Conservation (phyloP, 2,888 invertebrate species). For the Andrena camellia region DNA sequence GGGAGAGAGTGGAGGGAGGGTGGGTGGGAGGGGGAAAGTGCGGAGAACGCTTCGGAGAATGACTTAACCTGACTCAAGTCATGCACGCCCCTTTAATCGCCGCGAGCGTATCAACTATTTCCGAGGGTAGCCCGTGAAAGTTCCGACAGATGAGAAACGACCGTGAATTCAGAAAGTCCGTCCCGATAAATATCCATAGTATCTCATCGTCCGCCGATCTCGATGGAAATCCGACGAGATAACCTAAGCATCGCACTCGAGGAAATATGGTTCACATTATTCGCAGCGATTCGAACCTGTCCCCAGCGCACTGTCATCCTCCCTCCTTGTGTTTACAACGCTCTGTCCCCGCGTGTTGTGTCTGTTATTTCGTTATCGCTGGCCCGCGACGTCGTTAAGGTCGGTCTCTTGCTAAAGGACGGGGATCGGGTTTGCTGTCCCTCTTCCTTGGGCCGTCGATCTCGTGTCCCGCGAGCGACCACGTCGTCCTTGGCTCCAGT, state of each 20-base stretch:
- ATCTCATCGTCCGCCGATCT: conserved; percentile 55
- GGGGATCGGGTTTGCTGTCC: conserved; percentile 7
- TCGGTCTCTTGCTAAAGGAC: conserved; percentile 30
- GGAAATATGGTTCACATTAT: conserved; percentile 37
- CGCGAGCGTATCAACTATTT: conserved; percentile 22
- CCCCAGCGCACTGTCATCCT: conserved; percentile 56
- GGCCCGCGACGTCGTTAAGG: conserved; percentile 45
- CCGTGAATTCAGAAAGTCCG: conserved; percentile 31
- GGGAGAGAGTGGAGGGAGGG: too few species aligned
- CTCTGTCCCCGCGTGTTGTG: not conserved
- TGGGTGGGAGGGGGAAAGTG: not conserved
- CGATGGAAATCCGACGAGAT: conserved; percentile 40
- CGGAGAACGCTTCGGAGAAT: conserved; percentile 25
- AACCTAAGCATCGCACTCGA: conserved; percentile 58
- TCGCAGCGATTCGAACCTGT: conserved; percentile 39
- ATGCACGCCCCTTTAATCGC: conserved; percentile 50
- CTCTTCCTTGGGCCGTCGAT: conserved; percentile 36
- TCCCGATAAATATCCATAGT: conserved; percentile 51
- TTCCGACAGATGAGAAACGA: conserved; percentile 23
- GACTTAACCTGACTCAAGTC: conserved; percentile 55
- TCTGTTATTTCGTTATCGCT: conserved; percentile 50
- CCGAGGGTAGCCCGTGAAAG: conserved; percentile 3
- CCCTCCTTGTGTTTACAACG: conserved; percentile 16
- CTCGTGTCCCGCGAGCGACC: conserved; percentile 18
- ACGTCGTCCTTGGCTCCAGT: conserved; percentile 45